Evolutionary conservation across 2,888 invertebrate species (phyloP).

Genomic region (Endomychus coccineus): DNA sequence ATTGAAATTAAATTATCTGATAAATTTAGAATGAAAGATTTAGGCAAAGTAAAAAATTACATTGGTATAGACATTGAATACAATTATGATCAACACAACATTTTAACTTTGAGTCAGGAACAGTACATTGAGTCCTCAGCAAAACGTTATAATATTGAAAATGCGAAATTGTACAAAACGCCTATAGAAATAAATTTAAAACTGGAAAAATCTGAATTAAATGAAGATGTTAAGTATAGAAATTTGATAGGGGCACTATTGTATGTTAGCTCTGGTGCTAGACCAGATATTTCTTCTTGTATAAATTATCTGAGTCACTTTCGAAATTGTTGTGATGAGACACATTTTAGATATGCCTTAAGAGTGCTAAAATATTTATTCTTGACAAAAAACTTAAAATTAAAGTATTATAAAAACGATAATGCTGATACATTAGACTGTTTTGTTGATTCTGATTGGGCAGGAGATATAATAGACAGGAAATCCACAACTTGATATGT

Average conservation of each 20-base stretch:
- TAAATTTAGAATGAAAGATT: conserved; percentile 14
- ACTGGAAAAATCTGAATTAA: conserved; percentile 3
- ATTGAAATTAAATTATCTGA: no score
- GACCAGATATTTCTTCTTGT: conserved; percentile 32
- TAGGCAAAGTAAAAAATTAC: conserved; percentile 22
- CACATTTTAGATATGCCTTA: conserved; percentile 25
- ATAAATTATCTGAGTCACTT: conserved; percentile 35
- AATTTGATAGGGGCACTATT: no score
- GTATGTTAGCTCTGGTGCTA: conserved; percentile 32
- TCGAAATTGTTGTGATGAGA: conserved; percentile 23
- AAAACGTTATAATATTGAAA: conserved; percentile 4
- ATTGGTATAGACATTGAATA: conserved; percentile 10
- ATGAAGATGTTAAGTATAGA: conserved; percentile 7
- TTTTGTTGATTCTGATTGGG: conserved; percentile 30
- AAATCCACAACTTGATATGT: no score
- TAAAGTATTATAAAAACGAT: conserved; percentile 9
- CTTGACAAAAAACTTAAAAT: conserved; percentile 12
- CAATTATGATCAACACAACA: not conserved
- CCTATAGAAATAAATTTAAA: conserved; percentile 9
- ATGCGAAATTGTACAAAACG: conserved; percentile 5
- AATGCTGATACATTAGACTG: conserved; percentile 14
- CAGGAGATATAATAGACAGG: conserved; percentile 17
- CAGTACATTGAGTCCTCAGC: no score
- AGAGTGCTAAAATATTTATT: conserved; percentile 31
- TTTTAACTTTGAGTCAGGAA: conserved; percentile 3